A percentile compares a stretch with the other conserved stretches of the same genome.
phyloP scores from a whole-genome alignment of 2,113 vertebrate genomes.

The Ageneiosus marmoratus region DNA sequence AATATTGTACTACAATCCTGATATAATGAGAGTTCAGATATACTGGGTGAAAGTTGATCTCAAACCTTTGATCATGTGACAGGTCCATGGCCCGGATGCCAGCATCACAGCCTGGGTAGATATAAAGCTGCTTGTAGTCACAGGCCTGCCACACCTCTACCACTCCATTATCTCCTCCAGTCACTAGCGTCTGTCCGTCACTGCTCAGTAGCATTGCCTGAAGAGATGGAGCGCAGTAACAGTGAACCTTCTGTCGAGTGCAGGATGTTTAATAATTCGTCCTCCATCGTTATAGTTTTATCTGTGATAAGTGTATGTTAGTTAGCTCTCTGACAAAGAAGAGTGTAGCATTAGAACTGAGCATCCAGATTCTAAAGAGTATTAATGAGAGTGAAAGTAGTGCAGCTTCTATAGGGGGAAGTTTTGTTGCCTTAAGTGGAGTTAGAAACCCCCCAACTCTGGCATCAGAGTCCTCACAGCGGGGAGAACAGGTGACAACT shows the following conservation, averaged over 20 bases:
- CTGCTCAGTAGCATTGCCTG: constrained; percentile 95
- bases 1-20: not conserved
- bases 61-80: constrained; percentile 96
- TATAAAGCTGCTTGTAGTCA: constrained; percentile 98
- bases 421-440: too few relatives aligned
- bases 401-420: too few relatives aligned
- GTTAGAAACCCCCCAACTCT: too few relatives aligned
- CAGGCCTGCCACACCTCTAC: constrained; percentile 99
- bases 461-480: too few relatives aligned
- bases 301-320: too few relatives aligned
- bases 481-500: too few relatives aligned
- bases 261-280: too few relatives aligned
- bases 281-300: too few relatives aligned
- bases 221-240: not conserved
- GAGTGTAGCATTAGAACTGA: too few relatives aligned
- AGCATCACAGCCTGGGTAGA: constrained; percentile 97
- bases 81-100: constrained; percentile 98
- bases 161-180: constrained; percentile 94
- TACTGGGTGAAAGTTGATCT: not conserved
- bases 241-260: not conserved
- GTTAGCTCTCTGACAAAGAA: too few relatives aligned
- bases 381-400: too few relatives aligned
- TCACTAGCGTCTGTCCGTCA: constrained; percentile 97
- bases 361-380: too few relatives aligned
- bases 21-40: not conserved